Evolutionary conservation across 2,888 invertebrate genomes (phyloP).

Genomic region (Rhogogaster chlorosoma): DNA sequence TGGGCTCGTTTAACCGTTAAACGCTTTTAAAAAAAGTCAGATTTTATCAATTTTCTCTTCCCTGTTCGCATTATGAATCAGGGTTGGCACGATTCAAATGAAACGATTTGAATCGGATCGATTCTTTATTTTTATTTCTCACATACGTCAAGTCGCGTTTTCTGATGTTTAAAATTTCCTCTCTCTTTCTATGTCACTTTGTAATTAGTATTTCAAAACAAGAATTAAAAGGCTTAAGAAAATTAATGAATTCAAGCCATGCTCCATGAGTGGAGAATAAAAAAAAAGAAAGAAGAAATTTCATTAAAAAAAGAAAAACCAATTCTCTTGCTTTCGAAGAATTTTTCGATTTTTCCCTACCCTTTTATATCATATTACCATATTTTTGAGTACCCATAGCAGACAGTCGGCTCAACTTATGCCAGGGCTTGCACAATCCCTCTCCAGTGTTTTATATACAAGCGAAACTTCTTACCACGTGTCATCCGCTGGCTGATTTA

Average conservation of each 20-base stretch:
- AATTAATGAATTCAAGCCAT: background rate
- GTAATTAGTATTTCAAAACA: background rate
- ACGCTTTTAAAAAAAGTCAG: background rate
- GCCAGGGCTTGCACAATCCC: background rate
- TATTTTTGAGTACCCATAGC: background rate
- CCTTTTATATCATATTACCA: background rate
- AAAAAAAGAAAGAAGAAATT: background rate
- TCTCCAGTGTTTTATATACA: background rate
- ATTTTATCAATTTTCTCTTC: background rate
- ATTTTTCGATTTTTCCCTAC: background rate
- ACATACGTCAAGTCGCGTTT: background rate
- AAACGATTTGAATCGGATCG: background rate
- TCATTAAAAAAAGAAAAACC: background rate
- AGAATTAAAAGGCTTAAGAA: background rate
- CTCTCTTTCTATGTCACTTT: background rate
- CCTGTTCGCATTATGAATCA: background rate
- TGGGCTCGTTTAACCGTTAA: background rate
- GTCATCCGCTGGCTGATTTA: constrained; percentile 28
- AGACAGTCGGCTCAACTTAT: background rate
- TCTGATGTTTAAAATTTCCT: background rate
- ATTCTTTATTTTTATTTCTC: background rate
- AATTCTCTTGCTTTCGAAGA: background rate
- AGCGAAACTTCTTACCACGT: constrained; percentile 23
- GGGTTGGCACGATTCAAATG: background rate
- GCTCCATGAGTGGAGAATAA: too few relatives aligned